phyloP scores from a whole-genome alignment of 2,113 vertebrate genomes.

The Cochlearius cochlearius region DNA sequence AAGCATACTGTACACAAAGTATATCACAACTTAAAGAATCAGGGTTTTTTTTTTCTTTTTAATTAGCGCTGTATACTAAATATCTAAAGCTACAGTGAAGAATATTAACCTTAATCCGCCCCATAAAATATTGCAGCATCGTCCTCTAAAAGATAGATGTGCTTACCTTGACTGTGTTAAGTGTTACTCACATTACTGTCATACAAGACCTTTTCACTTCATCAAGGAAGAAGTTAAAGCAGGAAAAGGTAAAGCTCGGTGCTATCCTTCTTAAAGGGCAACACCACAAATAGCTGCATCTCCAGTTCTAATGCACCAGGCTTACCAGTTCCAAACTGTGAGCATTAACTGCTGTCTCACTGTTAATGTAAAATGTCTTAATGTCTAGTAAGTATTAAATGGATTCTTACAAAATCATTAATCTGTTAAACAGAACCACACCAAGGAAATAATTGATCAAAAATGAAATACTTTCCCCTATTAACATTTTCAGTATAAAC shows the following conservation, averaged over 20 bases:
- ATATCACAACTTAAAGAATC: neutral
- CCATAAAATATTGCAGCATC: neutral
- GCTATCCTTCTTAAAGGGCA: neutral
- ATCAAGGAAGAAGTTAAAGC: neutral
- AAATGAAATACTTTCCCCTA: neutral
- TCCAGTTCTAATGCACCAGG: neutral
- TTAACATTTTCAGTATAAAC: neutral
- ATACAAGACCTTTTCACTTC: neutral
- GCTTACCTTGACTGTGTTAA: neutral
- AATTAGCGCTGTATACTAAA: neutral
- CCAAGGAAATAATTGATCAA: neutral
- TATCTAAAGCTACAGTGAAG: neutral
- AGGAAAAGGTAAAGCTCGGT: neutral
- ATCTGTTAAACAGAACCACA: neutral
- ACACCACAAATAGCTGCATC: neutral
- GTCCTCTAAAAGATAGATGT: neutral
- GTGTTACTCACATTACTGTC: neutral
- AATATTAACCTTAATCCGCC: neutral
- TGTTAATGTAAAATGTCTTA: neutral
- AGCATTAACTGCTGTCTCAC: neutral
- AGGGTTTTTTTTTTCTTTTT: neutral
- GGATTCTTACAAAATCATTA: neutral
- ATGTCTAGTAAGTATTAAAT: neutral
- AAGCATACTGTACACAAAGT: neutral
- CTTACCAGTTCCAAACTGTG: neutral